Evolutionary conservation across 2,888 invertebrate species (phyloP), one percentile per base, ranked within the genome.

Genomic region (Oeneis ivallda): DNA sequence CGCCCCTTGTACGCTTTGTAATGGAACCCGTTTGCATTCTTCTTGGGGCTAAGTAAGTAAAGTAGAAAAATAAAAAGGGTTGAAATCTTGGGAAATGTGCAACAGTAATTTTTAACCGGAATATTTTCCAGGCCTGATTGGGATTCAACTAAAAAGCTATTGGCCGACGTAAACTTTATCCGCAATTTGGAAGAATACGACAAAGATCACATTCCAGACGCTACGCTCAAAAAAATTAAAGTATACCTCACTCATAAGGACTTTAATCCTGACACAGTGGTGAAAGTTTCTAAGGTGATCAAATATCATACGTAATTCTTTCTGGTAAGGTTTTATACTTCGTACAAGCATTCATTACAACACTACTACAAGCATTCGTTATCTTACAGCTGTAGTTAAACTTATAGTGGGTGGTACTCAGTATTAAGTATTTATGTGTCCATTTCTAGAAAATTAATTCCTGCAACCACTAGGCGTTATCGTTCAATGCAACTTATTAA

Each of bases 1-100:
- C 98, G 0, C 93, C 94, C 17, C 87, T 98, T 9, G 98, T 98
- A 7, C 94, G 95, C 69, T 96, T 96, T 74, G 98, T 98, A 3
- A 97, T 98, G 97, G 98, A 98, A 84, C 95, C 98, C 9, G 96
- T 98, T 10, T 97, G 97, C 84, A 93, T 98, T 69, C 91, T 98
- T 0, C 85, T 98, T 9, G 95, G 95, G 3, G 93, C 94, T 66
- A 98, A 98, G 97, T 97, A 84, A 87, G 93, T 87, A 34, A 17
- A 43, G 45, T 41, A 7, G 19, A 10, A 39, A 26, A 26, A 0
- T 26, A 0, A 26, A 26, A 4, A 26, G 2, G 26, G 26, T 26
- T 26, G n/a, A n/a, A n/a, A 26, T 2, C 26, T 26, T 26, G 26
- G 26, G 5, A 26, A 26, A 26, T 26, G 5, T 26, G 2, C 26